Evolutionary conservation across 2,797 vertebrate species (phyloP).

Genomic region (Esox masquinongy): DNA sequence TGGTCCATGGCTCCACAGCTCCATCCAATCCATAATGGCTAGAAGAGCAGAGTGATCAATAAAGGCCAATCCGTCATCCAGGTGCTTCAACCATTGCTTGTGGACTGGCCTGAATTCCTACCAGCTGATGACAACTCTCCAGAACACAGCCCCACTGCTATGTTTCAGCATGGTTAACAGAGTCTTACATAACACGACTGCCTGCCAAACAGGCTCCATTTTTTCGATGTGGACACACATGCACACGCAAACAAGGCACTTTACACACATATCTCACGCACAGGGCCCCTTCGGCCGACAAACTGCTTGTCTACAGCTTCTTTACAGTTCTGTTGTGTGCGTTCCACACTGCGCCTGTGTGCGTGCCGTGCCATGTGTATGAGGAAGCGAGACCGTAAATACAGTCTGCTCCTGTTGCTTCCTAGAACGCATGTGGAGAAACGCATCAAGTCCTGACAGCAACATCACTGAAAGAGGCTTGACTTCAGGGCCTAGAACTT

Average conservation of each 20-base stretch:
- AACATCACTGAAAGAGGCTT: neutral
- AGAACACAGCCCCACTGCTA: neutral
- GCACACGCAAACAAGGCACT: neutral
- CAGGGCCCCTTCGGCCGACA: neutral
- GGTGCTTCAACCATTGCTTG: conserved; percentile 7
- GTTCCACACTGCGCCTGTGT: neutral
- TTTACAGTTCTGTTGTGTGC: neutral
- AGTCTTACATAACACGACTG: conserved; percentile 41
- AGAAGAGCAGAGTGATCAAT: neutral
- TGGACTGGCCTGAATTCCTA: conserved; percentile 20
- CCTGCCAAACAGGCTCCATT: conserved; percentile 24
- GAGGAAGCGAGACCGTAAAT: too few relatives aligned
- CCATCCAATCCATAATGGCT: conserved; percentile 11
- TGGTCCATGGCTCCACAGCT: neutral
- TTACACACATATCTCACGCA: neutral
- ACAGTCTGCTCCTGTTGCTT: neutral
- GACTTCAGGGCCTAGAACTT: too few relatives aligned
- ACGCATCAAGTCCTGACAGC: neutral
- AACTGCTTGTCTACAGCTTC: neutral
- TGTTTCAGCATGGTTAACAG: neutral
- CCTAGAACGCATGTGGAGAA: neutral
- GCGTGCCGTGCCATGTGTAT: neutral
- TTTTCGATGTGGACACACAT: conserved; percentile 29
- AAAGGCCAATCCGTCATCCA: neutral
- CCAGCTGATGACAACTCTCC: conserved; percentile 15